phyloP scores from a whole-genome alignment of 2,797 vertebrate species.

The Rhinogobio ventralis region DNA sequence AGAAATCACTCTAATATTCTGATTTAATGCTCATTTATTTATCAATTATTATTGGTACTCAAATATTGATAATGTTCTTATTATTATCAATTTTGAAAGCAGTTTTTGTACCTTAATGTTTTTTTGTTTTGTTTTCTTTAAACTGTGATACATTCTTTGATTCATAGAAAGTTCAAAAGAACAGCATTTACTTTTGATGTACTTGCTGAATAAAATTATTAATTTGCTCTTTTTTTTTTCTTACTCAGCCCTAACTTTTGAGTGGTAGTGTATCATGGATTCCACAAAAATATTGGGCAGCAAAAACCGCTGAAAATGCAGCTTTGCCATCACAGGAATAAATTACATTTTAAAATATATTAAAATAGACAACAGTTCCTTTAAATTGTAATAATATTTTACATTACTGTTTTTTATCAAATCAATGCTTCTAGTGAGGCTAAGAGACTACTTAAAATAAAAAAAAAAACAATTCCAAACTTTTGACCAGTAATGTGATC shows the following conservation, averaged over 20 bases:
- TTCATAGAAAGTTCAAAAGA: background rate
- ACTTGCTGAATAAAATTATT: too few species aligned
- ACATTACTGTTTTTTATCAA: background rate
- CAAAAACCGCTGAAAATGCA: too few species aligned
- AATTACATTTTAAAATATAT: background rate
- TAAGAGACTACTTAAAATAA: background rate
- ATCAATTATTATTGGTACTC: background rate
- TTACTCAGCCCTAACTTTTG: too few species aligned
- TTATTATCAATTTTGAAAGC: too few species aligned
- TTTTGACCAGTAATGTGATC: background rate
- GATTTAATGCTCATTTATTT: background rate
- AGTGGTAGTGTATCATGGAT: background rate
- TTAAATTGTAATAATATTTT: background rate
- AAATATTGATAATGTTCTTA: background rate
- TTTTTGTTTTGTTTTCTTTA: too few species aligned
- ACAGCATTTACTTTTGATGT: background rate
- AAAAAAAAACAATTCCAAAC: background rate
- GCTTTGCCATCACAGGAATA: background rate
- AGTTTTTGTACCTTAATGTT: too few species aligned
- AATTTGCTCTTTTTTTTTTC: too few species aligned
- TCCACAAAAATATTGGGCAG: background rate
- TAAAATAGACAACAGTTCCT: background rate
- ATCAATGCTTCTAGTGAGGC: background rate
- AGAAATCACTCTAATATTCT: too few species aligned
- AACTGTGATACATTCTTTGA: too few species aligned